A percentile compares a stretch with the other conserved stretches of the same genome.
phyloP scores from a whole-genome alignment of 2,888 invertebrate genomes.

The Corbicula japonica region DNA sequence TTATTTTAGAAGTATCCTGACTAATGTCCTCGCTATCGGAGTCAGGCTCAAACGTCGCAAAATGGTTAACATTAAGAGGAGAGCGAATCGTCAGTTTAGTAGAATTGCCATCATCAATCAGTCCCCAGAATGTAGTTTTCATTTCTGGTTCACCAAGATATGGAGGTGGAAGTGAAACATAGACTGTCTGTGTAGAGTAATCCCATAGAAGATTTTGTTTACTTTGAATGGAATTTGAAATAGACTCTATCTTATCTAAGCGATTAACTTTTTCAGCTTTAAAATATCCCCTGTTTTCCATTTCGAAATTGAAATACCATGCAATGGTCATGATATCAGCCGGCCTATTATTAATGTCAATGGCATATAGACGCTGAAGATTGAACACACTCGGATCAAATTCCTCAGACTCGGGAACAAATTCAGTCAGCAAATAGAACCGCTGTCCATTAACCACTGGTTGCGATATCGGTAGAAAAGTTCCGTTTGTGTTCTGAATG shows the following conservation, averaged over 20 bases:
- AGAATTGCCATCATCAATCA: conserved; percentile 33
- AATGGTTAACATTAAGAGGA: conserved; percentile 19
- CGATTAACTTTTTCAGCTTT: not conserved
- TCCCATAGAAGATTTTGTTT: conserved; percentile 48
- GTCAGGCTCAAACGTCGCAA: conserved; percentile 46
- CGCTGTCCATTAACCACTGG: conserved; percentile 57
- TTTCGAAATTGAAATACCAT: conserved; percentile 34
- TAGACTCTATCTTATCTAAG: not conserved
- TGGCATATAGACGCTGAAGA: conserved; percentile 56
- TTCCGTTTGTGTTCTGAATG: conserved; percentile 42
- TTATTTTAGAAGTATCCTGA: too few species aligned
- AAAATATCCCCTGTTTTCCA: not conserved
- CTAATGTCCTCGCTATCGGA: too few species aligned
- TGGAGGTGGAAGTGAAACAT: conserved; percentile 37
- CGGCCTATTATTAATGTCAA: conserved; percentile 54
- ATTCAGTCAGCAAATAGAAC: conserved; percentile 62
- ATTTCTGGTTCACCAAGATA: not conserved
- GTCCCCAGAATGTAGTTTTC: conserved; percentile 31
- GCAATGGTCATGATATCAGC: conserved; percentile 50
- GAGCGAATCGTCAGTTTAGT: conserved; percentile 19
- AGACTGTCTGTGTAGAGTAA: conserved; percentile 14
- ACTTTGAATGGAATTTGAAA: conserved; percentile 4
- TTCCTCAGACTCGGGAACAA: conserved; percentile 43
- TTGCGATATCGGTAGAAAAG: conserved; percentile 56
- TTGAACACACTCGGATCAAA: not conserved